Percentiles rank a stretch among this genome's conserved stretches.
Evolutionary conservation across 1,140 invertebrate genomes (phyloP).

Genomic region (Lepidotrigona ventralis): DNA sequence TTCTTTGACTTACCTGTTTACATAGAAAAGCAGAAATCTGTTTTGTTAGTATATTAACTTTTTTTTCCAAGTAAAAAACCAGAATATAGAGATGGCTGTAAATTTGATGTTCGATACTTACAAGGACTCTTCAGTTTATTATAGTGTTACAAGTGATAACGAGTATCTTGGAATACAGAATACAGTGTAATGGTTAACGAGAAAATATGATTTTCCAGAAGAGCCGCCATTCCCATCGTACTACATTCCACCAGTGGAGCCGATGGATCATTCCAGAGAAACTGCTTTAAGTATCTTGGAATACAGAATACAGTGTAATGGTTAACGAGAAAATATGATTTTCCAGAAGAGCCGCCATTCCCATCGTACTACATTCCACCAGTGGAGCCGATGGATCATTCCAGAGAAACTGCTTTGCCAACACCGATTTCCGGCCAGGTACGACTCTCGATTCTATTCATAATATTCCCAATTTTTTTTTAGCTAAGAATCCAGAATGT

Average conservation of each 20-base stretch:
- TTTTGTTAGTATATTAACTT: too few species aligned
- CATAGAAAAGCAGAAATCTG: too few species aligned
- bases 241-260: conserved; percentile 68
- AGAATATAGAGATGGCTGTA: too few species aligned
- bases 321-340: conserved; percentile 25
- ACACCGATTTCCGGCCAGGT: conserved; percentile 76
- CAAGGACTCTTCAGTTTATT: too few species aligned
- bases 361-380: conserved; percentile 70
- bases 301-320: not conserved
- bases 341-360: conserved; percentile 74
- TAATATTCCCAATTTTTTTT: too few species aligned
- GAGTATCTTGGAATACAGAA: not conserved
- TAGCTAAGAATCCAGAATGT: too few species aligned
- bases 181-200: not conserved
- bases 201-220: conserved; percentile 62
- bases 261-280: conserved; percentile 58
- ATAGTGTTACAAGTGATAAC: not conserved
- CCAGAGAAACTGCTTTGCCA: conserved; percentile 30
- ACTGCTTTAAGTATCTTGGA: too few species aligned
- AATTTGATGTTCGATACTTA: too few species aligned
- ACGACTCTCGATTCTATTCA: not conserved
- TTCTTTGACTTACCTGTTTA: too few species aligned
- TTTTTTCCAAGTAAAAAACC: too few species aligned
- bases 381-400: conserved; percentile 65
- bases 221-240: conserved; percentile 74